Conservation (phyloP, 2,888 invertebrate species). For the Schizaphis graminum region DNA sequence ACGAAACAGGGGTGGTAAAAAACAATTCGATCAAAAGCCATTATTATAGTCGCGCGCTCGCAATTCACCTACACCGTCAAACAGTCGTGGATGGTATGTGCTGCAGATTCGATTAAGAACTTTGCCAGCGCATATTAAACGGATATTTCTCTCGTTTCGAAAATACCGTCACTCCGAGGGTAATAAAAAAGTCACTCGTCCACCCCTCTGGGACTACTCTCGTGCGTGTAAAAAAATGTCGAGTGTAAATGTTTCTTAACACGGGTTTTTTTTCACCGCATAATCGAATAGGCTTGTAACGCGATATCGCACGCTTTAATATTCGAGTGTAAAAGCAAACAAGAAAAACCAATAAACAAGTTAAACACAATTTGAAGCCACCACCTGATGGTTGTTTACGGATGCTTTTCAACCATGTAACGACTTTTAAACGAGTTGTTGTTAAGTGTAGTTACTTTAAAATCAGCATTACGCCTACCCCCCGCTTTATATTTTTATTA, state of each 20-base stretch:
- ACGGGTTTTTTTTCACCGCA: conserved; percentile 15
- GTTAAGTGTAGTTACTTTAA: background rate
- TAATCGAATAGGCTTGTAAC: conserved; percentile 31
- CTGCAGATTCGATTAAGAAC: conserved; percentile 62
- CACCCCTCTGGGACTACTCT: conserved; percentile 17
- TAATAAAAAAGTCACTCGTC: conserved; percentile 42
- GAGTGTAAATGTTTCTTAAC: conserved; percentile 33
- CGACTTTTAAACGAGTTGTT: conserved; percentile 43
- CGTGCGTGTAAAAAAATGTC: conserved; percentile 24
- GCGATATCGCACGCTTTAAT: conserved; percentile 30
- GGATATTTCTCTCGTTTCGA: conserved; percentile 50
- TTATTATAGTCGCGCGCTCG: conserved; percentile 41
- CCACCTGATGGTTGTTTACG: conserved; percentile 39
- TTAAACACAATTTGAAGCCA: conserved; percentile 46
- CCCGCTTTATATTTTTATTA: background rate
- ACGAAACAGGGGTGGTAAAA: background rate
- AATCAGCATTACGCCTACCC: background rate
- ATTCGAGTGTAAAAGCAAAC: conserved; percentile 32
- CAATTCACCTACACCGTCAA: conserved; percentile 55
- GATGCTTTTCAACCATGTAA: conserved; percentile 44
- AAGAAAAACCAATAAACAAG: conserved; percentile 45
- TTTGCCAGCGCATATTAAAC: conserved; percentile 63
- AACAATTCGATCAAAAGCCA: conserved; percentile 62
- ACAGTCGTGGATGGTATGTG: conserved; percentile 41
- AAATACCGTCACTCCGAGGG: conserved; percentile 26